A percentile compares a stretch with the other conserved stretches of the same genome.
phyloP scores from a whole-genome alignment of 2,113 vertebrate species.

The Erythrocercus mccallii region DNA sequence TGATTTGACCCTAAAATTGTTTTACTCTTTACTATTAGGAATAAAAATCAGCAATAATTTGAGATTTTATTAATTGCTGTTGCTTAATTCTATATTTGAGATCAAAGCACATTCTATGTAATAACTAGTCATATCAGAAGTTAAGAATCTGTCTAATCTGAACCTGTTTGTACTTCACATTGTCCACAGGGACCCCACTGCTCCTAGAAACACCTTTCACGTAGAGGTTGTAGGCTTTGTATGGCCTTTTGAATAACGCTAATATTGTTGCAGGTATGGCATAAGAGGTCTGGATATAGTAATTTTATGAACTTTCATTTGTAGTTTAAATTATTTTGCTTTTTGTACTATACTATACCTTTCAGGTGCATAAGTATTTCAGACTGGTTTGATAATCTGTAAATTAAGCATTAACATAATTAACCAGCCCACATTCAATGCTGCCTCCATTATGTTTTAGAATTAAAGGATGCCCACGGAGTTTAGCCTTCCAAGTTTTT shows the following conservation, averaged over 20 bases:
- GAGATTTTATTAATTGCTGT: background rate
- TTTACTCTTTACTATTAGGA: background rate
- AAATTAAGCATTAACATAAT: slow-evolving; percentile 29
- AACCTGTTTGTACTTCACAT: background rate
- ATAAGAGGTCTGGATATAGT: background rate
- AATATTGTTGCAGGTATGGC: background rate
- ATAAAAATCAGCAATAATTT: background rate
- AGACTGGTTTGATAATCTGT: background rate
- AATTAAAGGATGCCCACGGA: background rate
- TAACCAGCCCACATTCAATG: background rate
- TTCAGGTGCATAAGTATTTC: slow-evolving; percentile 3
- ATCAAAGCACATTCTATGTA: background rate
- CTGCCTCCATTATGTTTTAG: background rate
- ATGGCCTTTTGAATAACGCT: background rate
- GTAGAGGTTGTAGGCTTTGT: background rate
- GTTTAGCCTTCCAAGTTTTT: background rate
- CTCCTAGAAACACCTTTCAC: background rate
- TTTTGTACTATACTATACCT: background rate
- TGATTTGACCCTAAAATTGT: background rate
- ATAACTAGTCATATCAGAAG: background rate
- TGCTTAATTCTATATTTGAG: background rate
- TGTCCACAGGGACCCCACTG: background rate
- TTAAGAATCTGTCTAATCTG: background rate
- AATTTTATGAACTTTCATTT: background rate
- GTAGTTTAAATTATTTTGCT: background rate